Evolutionary conservation across 1,140 invertebrate genomes (phyloP), one percentile per base, ranked within the genome.

Genomic region (Epicauta chinensis): DNA sequence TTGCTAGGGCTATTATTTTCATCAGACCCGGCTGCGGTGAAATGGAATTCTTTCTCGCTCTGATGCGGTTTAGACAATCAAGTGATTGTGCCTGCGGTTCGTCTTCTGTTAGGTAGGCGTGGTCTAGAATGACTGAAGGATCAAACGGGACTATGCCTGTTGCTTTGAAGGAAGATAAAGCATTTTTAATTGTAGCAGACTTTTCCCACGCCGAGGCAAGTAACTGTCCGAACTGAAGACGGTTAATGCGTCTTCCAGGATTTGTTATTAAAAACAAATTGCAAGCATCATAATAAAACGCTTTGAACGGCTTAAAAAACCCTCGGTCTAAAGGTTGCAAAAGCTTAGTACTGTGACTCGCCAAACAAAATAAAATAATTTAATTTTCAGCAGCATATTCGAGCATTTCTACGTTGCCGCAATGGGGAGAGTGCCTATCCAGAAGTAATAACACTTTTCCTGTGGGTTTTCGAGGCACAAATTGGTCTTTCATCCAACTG

Each of bases 361-460:
- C 58, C 23, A 64, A 30, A 17, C 58, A 53, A 13, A 64, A 30
- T 6, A 61, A 31, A 31, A 61, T 53, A 10, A 61, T 58, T 14
- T 60, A 46, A 42, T 62, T 55, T 36, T 53, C 40, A 13, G 37
- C 51, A 31, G 58, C 51, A 52, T 55, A 59, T 44, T 59, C 51
- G 9, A 63, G 50, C 34, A 53, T 51, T 36, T 62, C 53, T 16
- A 55, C 2, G 10, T 44, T 44, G 1, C 30, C 55, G 13, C 15
- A 39, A 34, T 64, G 66, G 15, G 57, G 55, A 23, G 44, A 30
- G 37, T 65, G 61, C 7, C 64, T 57, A 53, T 68, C 64, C n/a
- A 69, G 46, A 38, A 65, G 51, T 10, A 65, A 29, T 5, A 68
- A 36, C 37, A 50, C 50, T 50, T 60, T 63, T 38, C 59, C 62